Conservation (phyloP, 2,113 vertebrate species). For the Struthio camelus region DNA sequence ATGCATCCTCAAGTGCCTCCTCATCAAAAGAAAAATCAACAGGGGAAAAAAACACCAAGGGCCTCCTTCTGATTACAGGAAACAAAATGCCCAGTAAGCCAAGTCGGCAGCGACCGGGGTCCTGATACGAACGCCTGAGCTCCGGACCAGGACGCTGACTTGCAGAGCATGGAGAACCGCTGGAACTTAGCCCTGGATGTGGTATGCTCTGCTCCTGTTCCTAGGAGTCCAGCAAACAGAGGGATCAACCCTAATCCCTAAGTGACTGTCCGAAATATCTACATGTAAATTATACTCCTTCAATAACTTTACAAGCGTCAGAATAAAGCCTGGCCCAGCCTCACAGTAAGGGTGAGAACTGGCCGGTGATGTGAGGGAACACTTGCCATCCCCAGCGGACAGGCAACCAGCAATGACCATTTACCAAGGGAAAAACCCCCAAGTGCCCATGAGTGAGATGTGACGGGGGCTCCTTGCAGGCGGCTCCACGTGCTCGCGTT, state of each 20-base stretch:
- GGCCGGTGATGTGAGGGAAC: too few species aligned
- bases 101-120: neutral
- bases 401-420: neutral
- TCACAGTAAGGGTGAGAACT: accelerated
- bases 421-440: neutral
- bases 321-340: neutral
- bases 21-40: neutral
- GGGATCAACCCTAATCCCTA: neutral
- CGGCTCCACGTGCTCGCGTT: neutral
- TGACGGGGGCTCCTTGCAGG: neutral
- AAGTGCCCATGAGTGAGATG: neutral
- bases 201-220: neutral
- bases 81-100: too few species aligned
- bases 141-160: neutral
- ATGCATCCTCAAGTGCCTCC: neutral
- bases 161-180: neutral
- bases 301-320: neutral
- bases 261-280: neutral
- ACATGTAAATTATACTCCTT: neutral
- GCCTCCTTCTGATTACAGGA: too few species aligned
- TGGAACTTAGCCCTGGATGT: neutral
- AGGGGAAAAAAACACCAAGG: too few species aligned
- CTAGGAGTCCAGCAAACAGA: neutral
- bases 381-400: neutral
- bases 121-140: neutral